These are phyloP conservation scores for Branchipolynoe longqiensis DNA, from an alignment of 2,888 invertebrate species.

Conservation along the genomic window DNA sequence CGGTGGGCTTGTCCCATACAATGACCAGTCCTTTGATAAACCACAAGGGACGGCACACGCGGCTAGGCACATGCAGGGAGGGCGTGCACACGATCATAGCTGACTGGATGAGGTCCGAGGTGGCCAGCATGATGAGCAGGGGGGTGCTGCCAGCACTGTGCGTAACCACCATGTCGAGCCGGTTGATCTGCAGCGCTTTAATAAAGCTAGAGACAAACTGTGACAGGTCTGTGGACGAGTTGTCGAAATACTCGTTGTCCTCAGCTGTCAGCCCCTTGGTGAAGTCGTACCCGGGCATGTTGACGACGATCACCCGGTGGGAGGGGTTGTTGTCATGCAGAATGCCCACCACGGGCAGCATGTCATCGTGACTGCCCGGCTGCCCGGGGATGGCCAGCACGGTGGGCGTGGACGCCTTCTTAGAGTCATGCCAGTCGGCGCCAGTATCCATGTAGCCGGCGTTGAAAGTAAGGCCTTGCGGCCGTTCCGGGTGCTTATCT, in stretches of 20 bases:
- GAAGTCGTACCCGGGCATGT: conserved; percentile 48
- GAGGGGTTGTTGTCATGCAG: background rate
- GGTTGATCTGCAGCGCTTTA: background rate
- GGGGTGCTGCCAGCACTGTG: conserved; percentile 47
- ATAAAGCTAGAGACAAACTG: conserved; percentile 33
- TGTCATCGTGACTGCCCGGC: conserved; percentile 47
- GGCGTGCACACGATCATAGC: conserved; percentile 43
- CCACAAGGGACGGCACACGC: conserved; percentile 31
- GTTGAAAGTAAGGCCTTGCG: conserved; percentile 28
- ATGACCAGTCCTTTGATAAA: conserved; percentile 19
- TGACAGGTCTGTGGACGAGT: conserved; percentile 40
- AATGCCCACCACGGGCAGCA: conserved; percentile 3
- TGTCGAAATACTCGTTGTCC: background rate
- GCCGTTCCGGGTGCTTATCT: conserved; percentile 1
- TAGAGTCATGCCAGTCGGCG: conserved; percentile 26
- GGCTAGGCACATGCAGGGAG: conserved; percentile 16
- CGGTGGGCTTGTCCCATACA: conserved; percentile 6
- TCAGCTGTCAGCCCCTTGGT: conserved; percentile 23
- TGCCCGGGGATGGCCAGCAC: conserved; percentile 39
- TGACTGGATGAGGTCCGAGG: background rate
- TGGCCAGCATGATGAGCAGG: conserved; percentile 6
- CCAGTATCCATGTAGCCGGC: conserved; percentile 46
- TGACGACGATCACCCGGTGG: conserved; percentile 14
- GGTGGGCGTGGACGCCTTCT: conserved; percentile 1
- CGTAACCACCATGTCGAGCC: conserved; percentile 34